Conservation (phyloP, 2,888 invertebrate genomes). For the Rhorus exstirpatorius region DNA sequence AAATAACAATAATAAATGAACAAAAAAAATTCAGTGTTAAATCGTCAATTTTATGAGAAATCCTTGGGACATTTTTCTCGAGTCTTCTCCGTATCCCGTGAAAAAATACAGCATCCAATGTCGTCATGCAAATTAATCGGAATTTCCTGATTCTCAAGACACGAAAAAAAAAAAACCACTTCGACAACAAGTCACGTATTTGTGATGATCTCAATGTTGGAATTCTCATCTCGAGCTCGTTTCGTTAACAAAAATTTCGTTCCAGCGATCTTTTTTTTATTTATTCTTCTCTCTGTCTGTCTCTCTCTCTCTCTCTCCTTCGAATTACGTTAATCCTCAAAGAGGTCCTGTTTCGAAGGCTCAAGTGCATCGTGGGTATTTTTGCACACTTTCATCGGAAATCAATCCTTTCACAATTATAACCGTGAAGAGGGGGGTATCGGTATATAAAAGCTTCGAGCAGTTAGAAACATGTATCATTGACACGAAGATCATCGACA, state of each 20-base stretch:
- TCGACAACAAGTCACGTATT: constrained; percentile 10
- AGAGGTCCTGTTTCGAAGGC: constrained; percentile 47
- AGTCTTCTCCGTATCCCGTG: not conserved
- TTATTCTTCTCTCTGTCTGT: not conserved
- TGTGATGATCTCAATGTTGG: constrained; percentile 1
- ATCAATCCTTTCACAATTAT: constrained; percentile 56
- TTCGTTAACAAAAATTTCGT: constrained; percentile 30
- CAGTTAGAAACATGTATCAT: constrained; percentile 51
- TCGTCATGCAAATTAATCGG: constrained; percentile 39
- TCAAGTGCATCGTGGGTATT: constrained; percentile 14
- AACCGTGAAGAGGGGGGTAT: not conserved
- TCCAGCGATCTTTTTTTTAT: too few relatives aligned
- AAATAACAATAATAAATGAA: too few relatives aligned
- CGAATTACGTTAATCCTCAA: constrained; percentile 36
- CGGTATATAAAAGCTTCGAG: constrained; percentile 61
- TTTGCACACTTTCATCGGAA: constrained; percentile 49
- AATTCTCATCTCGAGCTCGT: constrained; percentile 36
- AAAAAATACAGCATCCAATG: constrained; percentile 9
- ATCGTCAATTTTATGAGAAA: not conserved
- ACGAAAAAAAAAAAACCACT: not conserved
- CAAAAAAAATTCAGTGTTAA: too few relatives aligned
- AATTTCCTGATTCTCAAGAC: constrained; percentile 17
- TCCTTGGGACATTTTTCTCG: not conserved
- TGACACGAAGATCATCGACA: constrained; percentile 38
- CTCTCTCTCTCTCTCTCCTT: constrained; percentile 22